Evolutionary conservation across 2,113 vertebrate genomes (phyloP), one percentile per base, ranked within the genome.

Genomic region (Oreochromis spilurus): DNA sequence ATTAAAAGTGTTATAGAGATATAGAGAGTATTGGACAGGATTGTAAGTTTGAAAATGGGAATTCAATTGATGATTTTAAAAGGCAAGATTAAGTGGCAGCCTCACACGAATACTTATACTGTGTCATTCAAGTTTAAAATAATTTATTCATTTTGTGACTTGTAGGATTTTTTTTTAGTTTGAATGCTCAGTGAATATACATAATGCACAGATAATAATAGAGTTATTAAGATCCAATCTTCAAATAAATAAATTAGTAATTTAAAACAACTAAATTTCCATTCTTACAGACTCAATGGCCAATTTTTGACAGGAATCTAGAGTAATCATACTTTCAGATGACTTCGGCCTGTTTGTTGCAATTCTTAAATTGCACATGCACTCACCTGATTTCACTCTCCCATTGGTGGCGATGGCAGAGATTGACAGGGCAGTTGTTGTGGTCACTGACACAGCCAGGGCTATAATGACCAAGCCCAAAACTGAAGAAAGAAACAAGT

Each of bases 381-480:
- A 14, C 62, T 70, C n/a, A 70, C 62, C 62, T 43, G 62, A 70
- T 70, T 70, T 70, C n/a, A 70, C 62, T 40, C 62, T 70, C 1
- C 62, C 62, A 43, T 70, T 70, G 62, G 62, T 70, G n/a, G 62
- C 62, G 3, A 70, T 70, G n/a, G 62, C 62, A 0, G 62, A 70
- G 62, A 70, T 70, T 40, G 62, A 70, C 12, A 70, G n/a, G 12
- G 62, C 62, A 70, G 62, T 70, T 70, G 62, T 24, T 70, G 62
- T 70, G 62, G 62, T 70, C 36, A 70, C 36, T 21, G 62, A 70
- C 62, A 70, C 62, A 40, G 62, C 19, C 62, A 70, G 1, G 12
- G n/a, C 1, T 43, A 70, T 70, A 5, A 70, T 70, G 7, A 43
- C 62, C 62, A 70, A 70, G 12, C 36, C 8, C 62, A 70, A 70